Evolutionary conservation across 92 coral and sea anemone genomes (phyloP).

Genomic region (Epizoanthus ramosus): DNA sequence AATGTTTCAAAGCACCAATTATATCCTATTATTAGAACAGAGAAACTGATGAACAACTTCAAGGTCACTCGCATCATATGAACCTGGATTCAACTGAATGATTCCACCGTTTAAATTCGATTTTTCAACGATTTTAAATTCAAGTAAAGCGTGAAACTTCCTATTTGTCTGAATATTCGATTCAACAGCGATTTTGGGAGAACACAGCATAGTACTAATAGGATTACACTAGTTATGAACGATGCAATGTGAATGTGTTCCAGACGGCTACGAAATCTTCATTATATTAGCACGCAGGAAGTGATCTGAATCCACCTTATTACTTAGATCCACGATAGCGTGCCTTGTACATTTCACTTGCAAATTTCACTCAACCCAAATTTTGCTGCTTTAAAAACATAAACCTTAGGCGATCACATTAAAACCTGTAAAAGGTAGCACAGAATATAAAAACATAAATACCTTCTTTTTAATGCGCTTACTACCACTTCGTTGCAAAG

Average conservation of each 20-base stretch:
- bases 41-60: background rate
- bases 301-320: no score
- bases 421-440: background rate
- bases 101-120: background rate
- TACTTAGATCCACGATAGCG: no score
- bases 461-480: conserved; percentile 97
- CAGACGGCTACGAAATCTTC: background rate
- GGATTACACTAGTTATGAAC: background rate
- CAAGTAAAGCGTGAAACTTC: background rate
- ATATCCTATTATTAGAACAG: background rate
- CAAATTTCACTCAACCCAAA: background rate
- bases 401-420: background rate
- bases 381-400: background rate
- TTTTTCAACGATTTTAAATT: background rate
- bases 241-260: no score
- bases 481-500: conserved; percentile 96
- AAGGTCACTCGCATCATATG: background rate
- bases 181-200: background rate
- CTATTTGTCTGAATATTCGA: background rate
- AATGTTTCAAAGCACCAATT: conserved; percentile 26
- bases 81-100: background rate
- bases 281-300: no score
- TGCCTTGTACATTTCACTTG: conserved; percentile 21
- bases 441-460: background rate
- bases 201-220: background rate